A percentile compares a stretch with the other conserved stretches of the same genome.
Evolutionary conservation across 2,113 vertebrate species (phyloP).

Genomic region (Malurus melanocephalus): DNA sequence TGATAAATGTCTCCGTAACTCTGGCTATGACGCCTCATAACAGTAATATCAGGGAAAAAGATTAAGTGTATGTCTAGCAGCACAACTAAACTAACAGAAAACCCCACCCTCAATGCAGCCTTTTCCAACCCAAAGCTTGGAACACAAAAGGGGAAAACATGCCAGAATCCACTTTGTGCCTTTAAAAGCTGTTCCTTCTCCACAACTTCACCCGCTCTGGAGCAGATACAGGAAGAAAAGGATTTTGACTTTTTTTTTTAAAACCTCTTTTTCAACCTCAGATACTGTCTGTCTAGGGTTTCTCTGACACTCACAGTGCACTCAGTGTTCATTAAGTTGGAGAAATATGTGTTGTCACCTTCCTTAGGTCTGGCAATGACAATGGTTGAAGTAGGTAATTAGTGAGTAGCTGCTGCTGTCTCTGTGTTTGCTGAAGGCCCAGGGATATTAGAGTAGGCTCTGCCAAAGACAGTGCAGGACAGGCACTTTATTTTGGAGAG

Average conservation of each 20-base stretch:
- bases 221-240: neutral
- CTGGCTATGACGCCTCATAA: neutral
- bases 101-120: neutral
- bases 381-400: neutral
- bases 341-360: neutral
- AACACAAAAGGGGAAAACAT: neutral
- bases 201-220: neutral
- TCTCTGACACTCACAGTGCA: neutral
- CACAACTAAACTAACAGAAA: neutral
- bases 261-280: neutral
- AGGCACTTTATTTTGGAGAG: neutral
- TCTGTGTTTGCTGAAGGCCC: neutral
- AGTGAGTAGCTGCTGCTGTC: neutral
- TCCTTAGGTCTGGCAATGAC: neutral
- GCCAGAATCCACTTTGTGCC: neutral
- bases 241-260: neutral
- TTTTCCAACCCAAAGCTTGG: slow-evolving; percentile 5
- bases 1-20: slow-evolving; percentile 8
- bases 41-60: neutral
- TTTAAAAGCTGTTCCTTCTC: neutral
- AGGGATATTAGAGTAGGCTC: neutral
- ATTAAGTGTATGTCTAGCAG: neutral
- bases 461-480: neutral
- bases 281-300: neutral
- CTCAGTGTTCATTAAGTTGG: neutral